phyloP scores from a whole-genome alignment of 2,888 invertebrate species.

The Cepaea hortensis region DNA sequence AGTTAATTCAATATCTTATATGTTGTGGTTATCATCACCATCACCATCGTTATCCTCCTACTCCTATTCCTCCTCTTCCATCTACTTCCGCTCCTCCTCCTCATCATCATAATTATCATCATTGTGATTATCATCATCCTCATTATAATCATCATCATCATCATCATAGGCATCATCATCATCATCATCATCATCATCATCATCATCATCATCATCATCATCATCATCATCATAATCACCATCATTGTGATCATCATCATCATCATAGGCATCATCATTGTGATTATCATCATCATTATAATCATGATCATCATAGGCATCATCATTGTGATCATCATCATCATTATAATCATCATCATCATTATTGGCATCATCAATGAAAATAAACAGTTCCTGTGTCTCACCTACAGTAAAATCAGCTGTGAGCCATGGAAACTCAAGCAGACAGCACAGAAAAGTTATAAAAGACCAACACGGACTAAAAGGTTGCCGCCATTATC shows the following conservation, averaged over 20 bases:
- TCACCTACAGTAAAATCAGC: slow-evolving; percentile 65
- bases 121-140: too few relatives aligned
- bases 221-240: not conserved
- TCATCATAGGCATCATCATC: too few relatives aligned
- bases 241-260: not conserved
- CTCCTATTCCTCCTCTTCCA: too few relatives aligned
- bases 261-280: not conserved
- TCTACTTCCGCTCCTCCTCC: too few relatives aligned
- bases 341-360: not conserved
- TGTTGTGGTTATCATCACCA: too few relatives aligned
- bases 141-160: too few relatives aligned
- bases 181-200: too few relatives aligned
- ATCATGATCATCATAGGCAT: not conserved
- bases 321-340: not conserved
- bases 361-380: too few relatives aligned
- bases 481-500: slow-evolving; percentile 65
- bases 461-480: slow-evolving; percentile 68
- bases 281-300: not conserved
- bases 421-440: slow-evolving; percentile 70
- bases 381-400: not conserved
- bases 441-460: slow-evolving; percentile 57
- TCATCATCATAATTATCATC: too few relatives aligned
- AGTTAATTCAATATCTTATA: too few relatives aligned
- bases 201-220: not conserved
- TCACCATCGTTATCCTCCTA: too few relatives aligned